A percentile compares a stretch with the other conserved stretches of the same genome.
Conservation (phyloP, 1,140 invertebrate species). For the Epicauta chinensis region DNA sequence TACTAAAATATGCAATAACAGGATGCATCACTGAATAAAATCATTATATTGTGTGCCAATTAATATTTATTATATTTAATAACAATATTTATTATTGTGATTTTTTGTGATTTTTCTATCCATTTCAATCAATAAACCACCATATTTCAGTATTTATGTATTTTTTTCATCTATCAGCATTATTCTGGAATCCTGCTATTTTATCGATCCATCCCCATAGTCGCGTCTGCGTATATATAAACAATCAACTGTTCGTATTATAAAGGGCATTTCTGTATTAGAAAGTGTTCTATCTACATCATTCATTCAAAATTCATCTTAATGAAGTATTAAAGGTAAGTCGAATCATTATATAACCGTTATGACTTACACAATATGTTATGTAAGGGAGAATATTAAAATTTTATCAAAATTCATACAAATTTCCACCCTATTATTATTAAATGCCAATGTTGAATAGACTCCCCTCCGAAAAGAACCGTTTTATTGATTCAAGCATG, state of each 20-base stretch:
- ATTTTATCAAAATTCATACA: neutral
- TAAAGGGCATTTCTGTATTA: slow-evolving; percentile 7
- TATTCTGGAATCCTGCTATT: neutral
- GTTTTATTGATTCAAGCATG: slow-evolving; percentile 10
- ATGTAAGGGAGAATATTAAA: too few relatives aligned
- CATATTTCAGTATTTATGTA: too few relatives aligned
- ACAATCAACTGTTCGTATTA: slow-evolving; percentile 10
- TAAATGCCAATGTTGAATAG: neutral
- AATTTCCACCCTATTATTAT: neutral
- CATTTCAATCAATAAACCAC: too few relatives aligned
- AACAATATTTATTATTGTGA: too few relatives aligned
- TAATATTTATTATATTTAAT: too few relatives aligned
- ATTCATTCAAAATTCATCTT: slow-evolving; percentile 7
- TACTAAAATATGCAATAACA: too few relatives aligned
- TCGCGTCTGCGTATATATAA: slow-evolving; percentile 16
- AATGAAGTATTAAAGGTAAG: slow-evolving; percentile 11
- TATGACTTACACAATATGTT: too few relatives aligned
- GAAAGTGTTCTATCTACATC: slow-evolving; percentile 13
- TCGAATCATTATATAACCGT: neutral
- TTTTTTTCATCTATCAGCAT: too few relatives aligned
- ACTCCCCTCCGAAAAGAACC: neutral
- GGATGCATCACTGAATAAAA: too few relatives aligned
- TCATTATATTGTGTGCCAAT: too few relatives aligned
- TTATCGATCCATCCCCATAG: slow-evolving; percentile 10
- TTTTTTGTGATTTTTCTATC: too few relatives aligned